Base-by-base conservation (phyloP, 1,140 invertebrate genomes). In the Chionoecetes opilio region DNA sequence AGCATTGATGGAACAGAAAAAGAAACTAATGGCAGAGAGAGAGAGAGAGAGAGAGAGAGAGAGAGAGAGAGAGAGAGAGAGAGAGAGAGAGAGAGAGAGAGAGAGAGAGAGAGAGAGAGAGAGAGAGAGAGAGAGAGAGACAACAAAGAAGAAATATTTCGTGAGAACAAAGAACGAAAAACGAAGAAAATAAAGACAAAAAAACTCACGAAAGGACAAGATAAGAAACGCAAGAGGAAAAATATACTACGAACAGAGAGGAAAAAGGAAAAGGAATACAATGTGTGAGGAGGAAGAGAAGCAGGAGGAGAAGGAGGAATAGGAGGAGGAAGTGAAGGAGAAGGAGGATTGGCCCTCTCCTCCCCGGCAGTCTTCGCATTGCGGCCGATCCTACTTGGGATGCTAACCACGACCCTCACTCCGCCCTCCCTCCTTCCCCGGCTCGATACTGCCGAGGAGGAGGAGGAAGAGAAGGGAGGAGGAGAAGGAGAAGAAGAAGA, bases 381-480 rank as follows among this genome's bases (percentile, higher is more conserved):
- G 93, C 93, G 93, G 93, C 46, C 88, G 63, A 32, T 21, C 17
- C 93, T 90, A 94, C 93, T 94, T 94, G 93, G 46, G 87, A 94
- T 94, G 86, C 93, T 82, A 35, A 34, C 21, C 93, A 94, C 93
- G 87, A 90, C 2, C 34, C 63, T 32, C 87, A 87, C 34, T 82
- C 53, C n/a, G 82, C 37, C 53, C 41, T 41, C 41, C 38, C 90
- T 34, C 88, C 46, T 8, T 53, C 63, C 63, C 34, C 93, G 86
- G 86, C 63, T 93, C 92, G 92, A 93, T 93, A 93, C 92, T 93
- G 46, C 6, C n/a, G 35, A 41, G 63, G 29, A 63, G 53, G 63
- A 91, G 17, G 31, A 90, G 46, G 41, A 29, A n/a, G 53, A 89
- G 46, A 86, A 38, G n/a, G 35, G 31, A 29, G 34, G 93, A 88